phyloP scores from a whole-genome alignment of 64 coral and sea anemone species.

The Cladopsammia gracilis region DNA sequence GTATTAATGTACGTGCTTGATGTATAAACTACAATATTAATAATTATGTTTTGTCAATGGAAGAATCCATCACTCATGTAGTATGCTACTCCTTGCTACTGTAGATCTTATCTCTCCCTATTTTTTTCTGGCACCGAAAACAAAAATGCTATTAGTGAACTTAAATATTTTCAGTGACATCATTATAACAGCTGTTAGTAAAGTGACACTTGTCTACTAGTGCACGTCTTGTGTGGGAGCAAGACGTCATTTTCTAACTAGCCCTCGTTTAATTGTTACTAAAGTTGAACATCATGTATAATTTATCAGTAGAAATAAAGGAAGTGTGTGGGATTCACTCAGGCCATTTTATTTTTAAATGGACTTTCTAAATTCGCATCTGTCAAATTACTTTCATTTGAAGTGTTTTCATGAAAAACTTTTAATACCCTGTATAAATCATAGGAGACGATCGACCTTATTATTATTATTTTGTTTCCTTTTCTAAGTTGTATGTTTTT shows the following conservation, averaged over 20 bases:
- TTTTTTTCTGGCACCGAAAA: too few species aligned
- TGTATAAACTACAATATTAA: too few species aligned
- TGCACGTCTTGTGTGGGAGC: not conserved
- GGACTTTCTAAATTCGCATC: not conserved
- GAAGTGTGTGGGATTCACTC: constrained; percentile 19
- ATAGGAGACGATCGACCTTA: not conserved
- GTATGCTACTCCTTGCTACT: too few species aligned
- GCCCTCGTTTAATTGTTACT: too few species aligned
- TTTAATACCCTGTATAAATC: too few species aligned
- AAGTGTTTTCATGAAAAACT: not conserved
- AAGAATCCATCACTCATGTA: too few species aligned
- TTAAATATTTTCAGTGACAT: too few species aligned
- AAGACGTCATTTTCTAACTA: not conserved
- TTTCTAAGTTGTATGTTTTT: not conserved
- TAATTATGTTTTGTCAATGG: too few species aligned
- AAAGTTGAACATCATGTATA: not conserved
- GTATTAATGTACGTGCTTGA: too few species aligned
- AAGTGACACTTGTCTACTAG: not conserved
- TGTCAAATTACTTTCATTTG: not conserved
- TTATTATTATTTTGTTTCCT: not conserved
- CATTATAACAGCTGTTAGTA: too few species aligned
- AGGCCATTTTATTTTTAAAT: not conserved
- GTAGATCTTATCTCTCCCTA: too few species aligned
- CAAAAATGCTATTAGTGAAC: too few species aligned
- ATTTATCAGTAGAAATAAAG: not conserved